These are phyloP conservation scores for Scelioninae gen. 1 DNA, from an alignment of 2,888 invertebrate species.

Conservation along the genomic window DNA sequence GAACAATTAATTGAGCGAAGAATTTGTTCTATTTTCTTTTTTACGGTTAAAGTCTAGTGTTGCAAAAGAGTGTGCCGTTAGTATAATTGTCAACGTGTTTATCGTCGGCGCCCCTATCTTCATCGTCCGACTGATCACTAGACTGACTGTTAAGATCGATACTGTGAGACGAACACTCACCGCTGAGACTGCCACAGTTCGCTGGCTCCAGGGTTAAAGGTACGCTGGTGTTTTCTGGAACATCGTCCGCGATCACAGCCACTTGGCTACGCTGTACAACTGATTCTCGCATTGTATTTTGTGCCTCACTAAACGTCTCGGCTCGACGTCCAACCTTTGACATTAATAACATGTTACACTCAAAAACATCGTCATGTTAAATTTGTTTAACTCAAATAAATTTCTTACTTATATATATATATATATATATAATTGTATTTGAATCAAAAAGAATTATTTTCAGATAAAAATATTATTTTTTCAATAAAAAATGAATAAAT, in stretches of 20 bases:
- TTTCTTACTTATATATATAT: no score
- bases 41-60: constrained; percentile 77
- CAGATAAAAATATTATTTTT: no score
- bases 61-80: constrained; percentile 78
- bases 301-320: constrained; percentile 92
- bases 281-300: constrained; percentile 90
- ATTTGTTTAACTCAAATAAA: no score
- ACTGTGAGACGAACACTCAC: constrained; percentile 78
- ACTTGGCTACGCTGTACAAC: constrained; percentile 85
- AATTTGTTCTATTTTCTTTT: neutral
- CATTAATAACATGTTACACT: no score
- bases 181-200: constrained; percentile 81
- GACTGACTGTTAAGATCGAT: constrained; percentile 40
- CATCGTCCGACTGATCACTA: constrained; percentile 45
- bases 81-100: constrained; percentile 74
- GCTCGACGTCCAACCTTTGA: constrained; percentile 91
- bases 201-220: constrained; percentile 80
- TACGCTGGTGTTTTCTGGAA: constrained; percentile 78
- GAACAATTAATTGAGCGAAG: constrained; percentile 33
- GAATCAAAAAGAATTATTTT: no score
- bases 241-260: constrained; percentile 77
- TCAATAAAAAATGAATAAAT: no score
- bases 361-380: no score
- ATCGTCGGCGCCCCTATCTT: constrained; percentile 64
- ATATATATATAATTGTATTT: no score